Conservation (phyloP, 2,888 invertebrate genomes). For the Drosophila engyochracea region DNA sequence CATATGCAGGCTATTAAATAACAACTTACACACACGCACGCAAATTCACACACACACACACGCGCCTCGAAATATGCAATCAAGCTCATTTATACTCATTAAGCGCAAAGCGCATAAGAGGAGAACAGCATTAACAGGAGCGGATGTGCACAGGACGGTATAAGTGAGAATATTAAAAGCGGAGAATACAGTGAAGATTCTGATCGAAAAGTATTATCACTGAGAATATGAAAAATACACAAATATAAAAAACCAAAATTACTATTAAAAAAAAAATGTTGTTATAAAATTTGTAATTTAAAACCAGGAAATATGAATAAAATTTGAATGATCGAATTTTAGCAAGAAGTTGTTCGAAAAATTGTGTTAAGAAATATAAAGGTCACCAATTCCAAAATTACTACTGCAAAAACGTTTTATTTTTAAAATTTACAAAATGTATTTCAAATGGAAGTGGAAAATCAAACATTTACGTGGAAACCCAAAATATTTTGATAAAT, state of each 20-base stretch:
- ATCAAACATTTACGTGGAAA: background rate
- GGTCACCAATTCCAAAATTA: background rate
- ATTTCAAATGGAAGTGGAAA: too few relatives aligned
- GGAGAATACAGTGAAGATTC: background rate
- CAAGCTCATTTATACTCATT: constrained; percentile 81
- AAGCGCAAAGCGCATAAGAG: constrained; percentile 64
- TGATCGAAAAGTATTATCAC: background rate
- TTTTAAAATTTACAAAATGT: background rate
- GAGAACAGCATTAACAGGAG: constrained; percentile 31
- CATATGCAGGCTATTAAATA: constrained; percentile 82
- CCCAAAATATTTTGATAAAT: background rate
- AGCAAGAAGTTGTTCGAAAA: too few relatives aligned
- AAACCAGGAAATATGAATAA: background rate
- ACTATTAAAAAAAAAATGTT: background rate
- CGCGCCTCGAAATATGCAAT: constrained; percentile 75
- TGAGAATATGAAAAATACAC: background rate
- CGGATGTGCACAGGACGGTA: constrained; percentile 18
- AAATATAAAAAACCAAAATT: background rate
- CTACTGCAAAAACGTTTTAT: background rate
- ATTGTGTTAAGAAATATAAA: too few relatives aligned
- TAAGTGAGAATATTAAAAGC: background rate
- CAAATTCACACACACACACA: constrained; percentile 20
- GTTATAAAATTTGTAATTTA: background rate
- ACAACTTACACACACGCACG: constrained; percentile 51
- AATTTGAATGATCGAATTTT: too few relatives aligned